Base-by-base conservation (phyloP, 2,888 invertebrate species). In the Lasius platythorax region DNA sequence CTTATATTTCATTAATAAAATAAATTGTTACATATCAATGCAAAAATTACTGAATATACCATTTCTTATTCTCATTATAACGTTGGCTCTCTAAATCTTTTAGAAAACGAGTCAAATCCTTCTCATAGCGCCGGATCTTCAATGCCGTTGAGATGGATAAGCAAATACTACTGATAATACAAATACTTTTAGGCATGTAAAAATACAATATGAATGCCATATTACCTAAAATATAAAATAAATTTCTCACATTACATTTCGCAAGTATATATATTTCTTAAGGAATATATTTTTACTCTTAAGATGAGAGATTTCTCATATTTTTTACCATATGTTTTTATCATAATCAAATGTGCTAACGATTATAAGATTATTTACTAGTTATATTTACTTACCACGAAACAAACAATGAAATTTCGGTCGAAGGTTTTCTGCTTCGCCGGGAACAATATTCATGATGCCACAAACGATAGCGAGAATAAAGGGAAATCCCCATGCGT, bases 121-220 rank as follows among this genome's bases (percentile, higher is more conserved):
- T 37, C 0, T 37, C 37, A 5, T 5, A 37, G 5, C 5, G 37
- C 5, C 5, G 3, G 37, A 37, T 37, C 3, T 33, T 96, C 76
- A 96, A 92, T 0, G 97, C 97, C 0, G 97, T 98, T 72, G 96
- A 95, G 23, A 96, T 94, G 94, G 97, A 97, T 82, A 98, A 95
- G 4, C 96, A 94, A 67, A 97, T 95, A 92, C 97, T 97, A 93
- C 96, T 95, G 0, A 96, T 90, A 12, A 97, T 96, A n/a, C 97
- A 95, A 12, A 96, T 91, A 53, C 96, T 96, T 83, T 97, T 96
- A 0, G 97, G 97, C 0, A 96, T 96, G 94, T 97, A 97, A 95
- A 97, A 97, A 94, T 97, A 98, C 18, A 97, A 93, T 58, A 23
- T 86, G 96, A 96, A 97, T 96, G 58, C 94, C 72, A 92, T 96